Conservation (phyloP, 2,113 vertebrate species). For the Nesoenas mayeri region DNA sequence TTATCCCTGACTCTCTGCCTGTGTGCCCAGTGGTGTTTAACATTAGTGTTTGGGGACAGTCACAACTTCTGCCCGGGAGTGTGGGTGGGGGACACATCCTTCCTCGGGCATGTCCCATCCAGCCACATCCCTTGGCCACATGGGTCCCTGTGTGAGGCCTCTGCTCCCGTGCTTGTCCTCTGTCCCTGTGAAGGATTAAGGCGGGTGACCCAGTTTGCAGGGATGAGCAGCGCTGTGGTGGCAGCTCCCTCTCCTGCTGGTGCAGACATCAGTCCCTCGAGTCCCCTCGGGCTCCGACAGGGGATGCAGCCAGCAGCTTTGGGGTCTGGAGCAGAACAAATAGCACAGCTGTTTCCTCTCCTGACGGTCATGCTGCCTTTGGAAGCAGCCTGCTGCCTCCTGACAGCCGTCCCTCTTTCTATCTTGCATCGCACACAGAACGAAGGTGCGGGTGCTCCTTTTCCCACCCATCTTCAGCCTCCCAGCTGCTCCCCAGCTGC, state of each 20-base stretch:
- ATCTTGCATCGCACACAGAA: too few relatives aligned
- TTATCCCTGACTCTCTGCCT: not conserved
- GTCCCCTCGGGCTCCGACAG: not conserved
- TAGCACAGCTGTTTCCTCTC: not conserved
- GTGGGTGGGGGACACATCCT: rapidly evolving
- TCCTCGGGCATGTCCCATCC: rapidly evolving
- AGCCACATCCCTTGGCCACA: rapidly evolving
- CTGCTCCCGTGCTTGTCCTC: not conserved
- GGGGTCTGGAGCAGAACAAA: not conserved
- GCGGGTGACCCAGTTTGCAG: conserved; percentile 47
- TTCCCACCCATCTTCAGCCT: not conserved
- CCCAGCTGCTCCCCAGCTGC: not conserved
- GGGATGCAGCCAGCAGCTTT: rapidly evolving
- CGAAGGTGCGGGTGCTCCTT: too few relatives aligned
- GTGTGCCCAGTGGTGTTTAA: rapidly evolving
- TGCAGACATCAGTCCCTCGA: not conserved
- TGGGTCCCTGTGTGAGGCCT: rapidly evolving
- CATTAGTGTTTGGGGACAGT: not conserved
- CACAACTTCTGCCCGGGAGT: not conserved
- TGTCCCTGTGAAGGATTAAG: conserved; percentile 16
- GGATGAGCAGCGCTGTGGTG: not conserved
- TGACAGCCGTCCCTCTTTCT: too few relatives aligned
- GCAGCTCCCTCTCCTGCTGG: not conserved
- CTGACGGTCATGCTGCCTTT: too few relatives aligned
- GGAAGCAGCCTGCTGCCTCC: too few relatives aligned